Percentiles rank a stretch among this genome's conserved stretches.
Conservation (phyloP, 1,140 invertebrate genomes). For the Nasonia vitripennis region DNA sequence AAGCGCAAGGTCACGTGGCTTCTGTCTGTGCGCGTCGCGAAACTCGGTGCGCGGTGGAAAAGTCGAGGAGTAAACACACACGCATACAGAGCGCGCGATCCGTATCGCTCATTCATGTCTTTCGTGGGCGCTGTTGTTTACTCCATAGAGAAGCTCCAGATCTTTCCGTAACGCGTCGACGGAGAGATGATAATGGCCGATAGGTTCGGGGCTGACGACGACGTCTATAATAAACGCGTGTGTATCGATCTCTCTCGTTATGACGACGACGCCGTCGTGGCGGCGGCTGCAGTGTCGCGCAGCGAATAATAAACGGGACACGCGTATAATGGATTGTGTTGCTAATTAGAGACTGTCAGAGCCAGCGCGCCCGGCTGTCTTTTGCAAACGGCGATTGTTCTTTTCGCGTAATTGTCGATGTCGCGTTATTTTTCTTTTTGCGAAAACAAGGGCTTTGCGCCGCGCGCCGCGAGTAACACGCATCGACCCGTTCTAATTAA, state of each 20-base stretch:
- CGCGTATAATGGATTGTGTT: neutral
- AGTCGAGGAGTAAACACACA: too few relatives aligned
- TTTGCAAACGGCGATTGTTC: neutral
- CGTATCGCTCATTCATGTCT: constrained; percentile 14
- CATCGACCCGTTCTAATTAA: constrained; percentile 38
- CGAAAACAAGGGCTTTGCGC: neutral
- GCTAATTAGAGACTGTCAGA: constrained; percentile 10
- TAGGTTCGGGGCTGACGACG: neutral
- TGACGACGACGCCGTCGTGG: neutral
- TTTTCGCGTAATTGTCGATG: neutral
- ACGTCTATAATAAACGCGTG: neutral
- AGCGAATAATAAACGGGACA: neutral
- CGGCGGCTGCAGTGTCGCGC: neutral
- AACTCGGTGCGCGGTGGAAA: too few relatives aligned
- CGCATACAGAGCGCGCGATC: neutral
- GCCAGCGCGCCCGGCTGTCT: neutral
- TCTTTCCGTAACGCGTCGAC: neutral
- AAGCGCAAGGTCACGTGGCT: constrained; percentile 3
- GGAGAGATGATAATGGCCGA: neutral
- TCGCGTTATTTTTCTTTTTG: neutral
- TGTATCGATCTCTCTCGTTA: constrained; percentile 16
- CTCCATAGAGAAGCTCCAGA: neutral
- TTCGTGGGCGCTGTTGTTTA: neutral
- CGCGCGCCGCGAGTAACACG: neutral
- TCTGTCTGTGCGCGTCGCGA: neutral